Conservation (phyloP, 2,113 vertebrate genomes). For the Bos javanicus region DNA sequence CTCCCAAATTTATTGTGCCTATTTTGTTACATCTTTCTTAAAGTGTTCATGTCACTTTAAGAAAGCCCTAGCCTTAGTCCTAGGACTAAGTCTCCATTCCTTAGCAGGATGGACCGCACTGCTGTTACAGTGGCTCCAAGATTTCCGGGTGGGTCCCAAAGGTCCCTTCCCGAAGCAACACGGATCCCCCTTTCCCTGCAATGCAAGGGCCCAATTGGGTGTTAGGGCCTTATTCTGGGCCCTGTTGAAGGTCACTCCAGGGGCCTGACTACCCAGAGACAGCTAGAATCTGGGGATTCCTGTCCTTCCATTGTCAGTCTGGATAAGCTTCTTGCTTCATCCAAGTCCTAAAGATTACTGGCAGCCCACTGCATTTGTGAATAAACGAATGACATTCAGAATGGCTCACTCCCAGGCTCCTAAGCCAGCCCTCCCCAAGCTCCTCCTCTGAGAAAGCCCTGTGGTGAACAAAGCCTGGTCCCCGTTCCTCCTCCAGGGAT, state of each 20-base stretch:
- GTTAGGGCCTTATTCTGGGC: not conserved
- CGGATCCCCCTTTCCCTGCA: not conserved
- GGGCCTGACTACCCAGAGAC: not conserved
- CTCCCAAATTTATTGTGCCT: not conserved
- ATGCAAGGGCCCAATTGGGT: not conserved
- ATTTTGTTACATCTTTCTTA: constrained; percentile 15
- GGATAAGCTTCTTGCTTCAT: not conserved
- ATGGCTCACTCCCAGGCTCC: not conserved
- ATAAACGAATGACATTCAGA: not conserved
- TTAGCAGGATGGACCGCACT: not conserved
- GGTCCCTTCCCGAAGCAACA: not conserved
- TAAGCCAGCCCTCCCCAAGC: not conserved
- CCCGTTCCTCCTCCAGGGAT: not conserved
- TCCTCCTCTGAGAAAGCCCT: not conserved
- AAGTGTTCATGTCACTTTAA: not conserved
- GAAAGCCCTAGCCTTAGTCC: not conserved
- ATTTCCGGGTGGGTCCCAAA: not conserved
- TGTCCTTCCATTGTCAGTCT: not conserved
- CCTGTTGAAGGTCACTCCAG: not conserved
- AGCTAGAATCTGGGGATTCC: not conserved
- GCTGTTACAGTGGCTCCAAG: not conserved
- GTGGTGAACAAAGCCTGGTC: not conserved
- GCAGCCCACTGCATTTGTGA: not conserved
- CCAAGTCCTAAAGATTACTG: not conserved
- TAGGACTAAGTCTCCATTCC: not conserved